Percentiles rank a stretch among this genome's conserved stretches.
Evolutionary conservation across 2,888 invertebrate genomes (phyloP).

Genomic region (Xestia sexstrigata): DNA sequence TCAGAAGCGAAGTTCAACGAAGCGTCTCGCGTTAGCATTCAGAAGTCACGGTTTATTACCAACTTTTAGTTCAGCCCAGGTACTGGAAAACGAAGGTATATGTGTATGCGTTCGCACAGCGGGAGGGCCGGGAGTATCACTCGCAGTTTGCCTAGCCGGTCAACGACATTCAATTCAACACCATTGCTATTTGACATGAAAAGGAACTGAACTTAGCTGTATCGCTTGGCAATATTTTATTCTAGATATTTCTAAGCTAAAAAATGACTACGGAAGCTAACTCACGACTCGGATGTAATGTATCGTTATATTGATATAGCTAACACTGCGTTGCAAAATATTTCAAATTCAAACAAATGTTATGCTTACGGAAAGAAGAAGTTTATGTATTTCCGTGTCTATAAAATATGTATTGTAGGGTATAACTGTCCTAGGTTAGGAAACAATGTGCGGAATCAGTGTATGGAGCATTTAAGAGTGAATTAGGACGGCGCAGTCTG

Average conservation of each 20-base stretch:
- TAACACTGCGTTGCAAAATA: slow-evolving; percentile 37
- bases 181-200: slow-evolving; percentile 85
- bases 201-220: slow-evolving; percentile 75
- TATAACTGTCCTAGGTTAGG: neutral
- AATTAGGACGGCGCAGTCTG: slow-evolving; percentile 1
- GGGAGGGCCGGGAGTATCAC: slow-evolving; percentile 64
- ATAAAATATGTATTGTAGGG: neutral
- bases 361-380: slow-evolving; percentile 3
- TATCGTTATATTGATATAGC: slow-evolving; percentile 27
- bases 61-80: slow-evolving; percentile 76
- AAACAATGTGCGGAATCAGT: neutral
- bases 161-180: slow-evolving; percentile 82
- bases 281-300: slow-evolving; percentile 34
- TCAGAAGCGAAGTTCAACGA: slow-evolving; percentile 76
- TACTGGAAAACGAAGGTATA: slow-evolving; percentile 53
- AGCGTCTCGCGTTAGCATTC: slow-evolving; percentile 78
- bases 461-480: neutral
- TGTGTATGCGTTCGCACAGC: slow-evolving; percentile 30
- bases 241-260: slow-evolving; percentile 61
- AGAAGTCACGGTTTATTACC: slow-evolving; percentile 80
- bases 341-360: slow-evolving; percentile 28
- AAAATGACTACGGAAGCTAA: slow-evolving; percentile 51
- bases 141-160: slow-evolving; percentile 79
- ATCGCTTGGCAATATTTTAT: slow-evolving; percentile 70
- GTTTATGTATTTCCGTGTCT: neutral